A percentile compares a stretch with the other conserved stretches of the same genome.
phyloP scores from a whole-genome alignment of 2,797 vertebrate genomes.

The Notolabrus celidotus region DNA sequence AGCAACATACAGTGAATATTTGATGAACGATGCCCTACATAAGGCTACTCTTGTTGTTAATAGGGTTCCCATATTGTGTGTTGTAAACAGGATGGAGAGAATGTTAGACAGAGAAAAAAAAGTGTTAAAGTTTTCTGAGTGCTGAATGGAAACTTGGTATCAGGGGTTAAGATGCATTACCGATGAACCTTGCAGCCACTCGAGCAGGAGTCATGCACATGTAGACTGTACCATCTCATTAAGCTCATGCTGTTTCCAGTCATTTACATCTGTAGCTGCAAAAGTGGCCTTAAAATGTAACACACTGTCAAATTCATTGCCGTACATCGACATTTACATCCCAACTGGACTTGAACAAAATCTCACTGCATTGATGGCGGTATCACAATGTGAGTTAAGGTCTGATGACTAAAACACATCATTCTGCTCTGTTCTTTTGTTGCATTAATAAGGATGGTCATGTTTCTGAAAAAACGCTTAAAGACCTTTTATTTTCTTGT shows the following conservation, averaged over 20 bases:
- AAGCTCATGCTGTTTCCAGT: no score
- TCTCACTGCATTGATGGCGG: slow-evolving; percentile 34
- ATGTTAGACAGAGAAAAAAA: neutral
- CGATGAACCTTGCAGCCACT: neutral
- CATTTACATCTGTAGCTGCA: no score
- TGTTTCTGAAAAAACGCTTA: neutral
- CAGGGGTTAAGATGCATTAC: neutral
- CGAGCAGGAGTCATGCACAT: neutral
- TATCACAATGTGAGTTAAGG: neutral
- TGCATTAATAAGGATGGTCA: slow-evolving; percentile 12
- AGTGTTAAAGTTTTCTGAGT: no score
- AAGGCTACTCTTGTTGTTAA: slow-evolving; percentile 51
- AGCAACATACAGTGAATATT: slow-evolving; percentile 64
- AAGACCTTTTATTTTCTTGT: neutral
- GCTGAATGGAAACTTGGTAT: neutral
- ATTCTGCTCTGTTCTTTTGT: slow-evolving; percentile 16
- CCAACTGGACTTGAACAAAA: no score
- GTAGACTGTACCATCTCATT: slow-evolving; percentile 12
- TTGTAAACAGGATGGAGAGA: slow-evolving; percentile 35
- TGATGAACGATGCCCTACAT: slow-evolving; percentile 54
- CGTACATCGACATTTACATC: no score
- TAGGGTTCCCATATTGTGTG: slow-evolving; percentile 30
- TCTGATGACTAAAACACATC: slow-evolving; percentile 14
- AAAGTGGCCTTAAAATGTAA: no score
- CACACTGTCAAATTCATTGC: no score